These are phyloP conservation scores for Procambarus virginalis DNA, from an alignment of 1,140 invertebrate genomes.

Conservation along the genomic window DNA sequence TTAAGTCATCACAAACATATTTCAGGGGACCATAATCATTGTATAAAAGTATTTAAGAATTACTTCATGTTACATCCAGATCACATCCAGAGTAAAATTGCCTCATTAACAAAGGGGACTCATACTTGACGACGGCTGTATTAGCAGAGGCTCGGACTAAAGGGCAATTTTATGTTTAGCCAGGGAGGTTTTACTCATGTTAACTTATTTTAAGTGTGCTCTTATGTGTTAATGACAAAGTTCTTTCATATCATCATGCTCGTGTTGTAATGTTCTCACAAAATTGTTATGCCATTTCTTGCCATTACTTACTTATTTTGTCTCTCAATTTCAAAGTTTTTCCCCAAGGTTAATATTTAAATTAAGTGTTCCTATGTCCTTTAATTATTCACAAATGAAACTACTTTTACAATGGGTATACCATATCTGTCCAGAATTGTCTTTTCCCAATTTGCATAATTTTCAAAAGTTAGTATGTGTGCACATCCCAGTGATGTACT, in stretches of 20 bases:
- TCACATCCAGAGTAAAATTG: not conserved
- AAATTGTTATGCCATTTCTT: not conserved
- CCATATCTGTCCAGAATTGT: too few species aligned
- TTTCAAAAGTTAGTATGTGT: too few species aligned
- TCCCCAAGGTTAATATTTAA: too few species aligned
- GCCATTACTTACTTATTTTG: conserved; percentile 1
- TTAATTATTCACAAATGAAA: too few species aligned
- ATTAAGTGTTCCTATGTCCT: too few species aligned
- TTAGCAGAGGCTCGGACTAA: not conserved
- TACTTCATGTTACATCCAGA: conserved; percentile 3
- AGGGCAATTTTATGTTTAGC: not conserved
- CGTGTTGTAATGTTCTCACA: not conserved
- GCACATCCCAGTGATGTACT: too few species aligned
- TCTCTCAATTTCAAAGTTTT: not conserved
- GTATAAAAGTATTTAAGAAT: not conserved
- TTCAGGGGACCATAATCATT: conserved; percentile 14
- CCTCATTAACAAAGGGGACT: not conserved
- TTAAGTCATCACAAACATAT: conserved; percentile 1
- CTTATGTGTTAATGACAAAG: not conserved
- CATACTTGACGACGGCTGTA: not conserved
- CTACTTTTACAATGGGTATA: too few species aligned
- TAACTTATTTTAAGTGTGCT: not conserved
- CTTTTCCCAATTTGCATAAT: too few species aligned
- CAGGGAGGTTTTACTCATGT: not conserved
- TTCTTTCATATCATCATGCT: too few species aligned